Percentiles rank a stretch among this genome's conserved stretches.
These are phyloP conservation scores for Dipodomys merriami DNA, from an alignment of 2,113 vertebrate species.

Conservation along the genomic window DNA sequence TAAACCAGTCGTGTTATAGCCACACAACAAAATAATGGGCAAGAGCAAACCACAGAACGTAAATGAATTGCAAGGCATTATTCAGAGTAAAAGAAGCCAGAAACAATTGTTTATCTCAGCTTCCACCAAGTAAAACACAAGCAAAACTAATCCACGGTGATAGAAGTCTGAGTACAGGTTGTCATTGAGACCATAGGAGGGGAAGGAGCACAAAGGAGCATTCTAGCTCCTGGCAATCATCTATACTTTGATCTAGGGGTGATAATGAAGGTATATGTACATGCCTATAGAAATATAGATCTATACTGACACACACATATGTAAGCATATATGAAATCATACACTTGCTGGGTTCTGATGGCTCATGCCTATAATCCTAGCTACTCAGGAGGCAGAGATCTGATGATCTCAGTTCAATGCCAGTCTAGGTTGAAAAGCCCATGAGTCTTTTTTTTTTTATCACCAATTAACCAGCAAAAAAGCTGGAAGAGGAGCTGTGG, in stretches of 20 bases:
- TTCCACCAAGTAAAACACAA: neutral
- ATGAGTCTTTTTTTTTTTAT: too few species aligned
- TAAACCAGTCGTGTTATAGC: neutral
- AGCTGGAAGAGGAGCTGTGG: too few species aligned
- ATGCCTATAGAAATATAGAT: neutral
- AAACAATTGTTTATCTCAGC: neutral
- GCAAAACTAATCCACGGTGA: neutral
- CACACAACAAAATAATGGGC: neutral
- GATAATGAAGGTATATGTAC: neutral
- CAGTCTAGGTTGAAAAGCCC: too few species aligned
- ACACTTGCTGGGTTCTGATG: neutral
- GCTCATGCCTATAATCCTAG: too few species aligned
- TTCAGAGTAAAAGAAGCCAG: neutral
- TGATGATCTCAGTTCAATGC: too few species aligned
- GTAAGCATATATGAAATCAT: neutral
- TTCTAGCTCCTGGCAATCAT: neutral
- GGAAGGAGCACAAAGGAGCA: too few species aligned
- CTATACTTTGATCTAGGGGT: too few species aligned
- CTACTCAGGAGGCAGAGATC: too few species aligned
- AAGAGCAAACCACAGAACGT: neutral
- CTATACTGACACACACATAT: too few species aligned
- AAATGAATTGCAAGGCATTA: neutral
- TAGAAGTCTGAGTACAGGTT: neutral
- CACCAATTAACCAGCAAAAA: too few species aligned
- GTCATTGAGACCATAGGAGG: neutral